Evolutionary conservation across 2,888 invertebrate species (phyloP), one percentile per base, ranked within the genome.

Genomic region (Ptilodon capucinus): DNA sequence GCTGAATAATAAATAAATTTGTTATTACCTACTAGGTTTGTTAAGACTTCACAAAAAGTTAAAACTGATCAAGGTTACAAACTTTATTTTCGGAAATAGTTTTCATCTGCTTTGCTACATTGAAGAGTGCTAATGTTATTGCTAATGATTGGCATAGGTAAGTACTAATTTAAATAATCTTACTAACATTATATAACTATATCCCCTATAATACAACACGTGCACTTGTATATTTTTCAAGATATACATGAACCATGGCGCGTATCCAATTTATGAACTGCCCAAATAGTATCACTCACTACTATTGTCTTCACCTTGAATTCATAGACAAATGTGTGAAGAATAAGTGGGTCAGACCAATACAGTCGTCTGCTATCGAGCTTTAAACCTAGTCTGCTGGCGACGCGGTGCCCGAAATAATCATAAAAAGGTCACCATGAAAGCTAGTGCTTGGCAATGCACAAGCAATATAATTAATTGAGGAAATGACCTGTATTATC

Each of bases 361-460:
- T 76, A 77, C 72, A 78, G 60, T 63, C 66, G 79, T 76, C 76
- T 74, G 60, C 60, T 58, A 64, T 46, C 54, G 44, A 50, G 72
- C 69, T 76, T 73, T 76, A 71, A 66, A 67, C 69, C 61, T 63
- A 50, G 59, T 57, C 63, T 65, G 71, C 60, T 52, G 69, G 69
- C 70, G 74, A 78, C 76, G 74, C 71, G 75, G 59, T 56, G 77
- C 84, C 71, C 72, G 71, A 86, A 89, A 88, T 88, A 89, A 81
- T 82, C 76, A 69, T 71, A 74, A 88, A 39, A 88, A 87, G 86
- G 86, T 89, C 86, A 74, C 68, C 74, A 74, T 74, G 74, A 73
- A 74, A 81, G 69, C 77, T 77, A 74, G 65, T 72, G 70, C 71
- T 79, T 83, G 84, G 81, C 84, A 81, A 72, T 70, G 74, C 71